Evolutionary conservation across 2,113 vertebrate genomes (phyloP), one percentile per base, ranked within the genome.

Genomic region (Oryctolagus cuniculus): DNA sequence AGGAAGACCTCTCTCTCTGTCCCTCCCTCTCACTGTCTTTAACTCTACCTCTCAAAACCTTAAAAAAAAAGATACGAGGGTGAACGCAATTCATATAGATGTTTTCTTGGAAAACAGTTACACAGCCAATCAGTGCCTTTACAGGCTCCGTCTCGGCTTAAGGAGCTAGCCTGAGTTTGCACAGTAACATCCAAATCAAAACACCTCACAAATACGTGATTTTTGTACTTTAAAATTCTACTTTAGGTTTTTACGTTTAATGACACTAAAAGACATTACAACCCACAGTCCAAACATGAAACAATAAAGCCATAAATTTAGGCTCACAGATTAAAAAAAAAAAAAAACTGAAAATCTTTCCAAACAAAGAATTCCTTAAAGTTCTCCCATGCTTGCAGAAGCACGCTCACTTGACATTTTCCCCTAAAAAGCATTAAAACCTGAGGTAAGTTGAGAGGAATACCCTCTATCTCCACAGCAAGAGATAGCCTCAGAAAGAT

Each of bases 341-440:
- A 1, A 27, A 19, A 24, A 36, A 80, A 21, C 29, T 27, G 87
- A 91, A 74, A 82, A 91, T 78, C 27, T 79, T 88, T 87, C 81
- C 89, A 89, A 95, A 97, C 93, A 95, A 95, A 96, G 70, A 96
- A 93, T 69, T 77, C 87, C 67, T 77, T 89, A 75, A 95, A 79
- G 69, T 63, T 90, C 55, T 67, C 81, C 61, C 16, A 21, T 77
- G 66, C 79, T 74, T 31, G 53, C 10, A 85, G 72, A 89, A 92
- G 77, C 85, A 92, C 24, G 49, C 64, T 92, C 69, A 82, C 67
- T 88, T 91, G 69, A 94, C 64, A 88, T 53, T 95, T 83, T 80
- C 49, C 81, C 74, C 38, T 73, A 75, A 94, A 91, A 93, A 86
- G 75, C 73, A 85, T 81, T 80, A 85, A 95, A 89, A 96, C 66